A percentile compares a stretch with the other conserved stretches of the same genome.
phyloP scores from a whole-genome alignment of 2,888 invertebrate genomes.

The Nomada ruficornis region DNA sequence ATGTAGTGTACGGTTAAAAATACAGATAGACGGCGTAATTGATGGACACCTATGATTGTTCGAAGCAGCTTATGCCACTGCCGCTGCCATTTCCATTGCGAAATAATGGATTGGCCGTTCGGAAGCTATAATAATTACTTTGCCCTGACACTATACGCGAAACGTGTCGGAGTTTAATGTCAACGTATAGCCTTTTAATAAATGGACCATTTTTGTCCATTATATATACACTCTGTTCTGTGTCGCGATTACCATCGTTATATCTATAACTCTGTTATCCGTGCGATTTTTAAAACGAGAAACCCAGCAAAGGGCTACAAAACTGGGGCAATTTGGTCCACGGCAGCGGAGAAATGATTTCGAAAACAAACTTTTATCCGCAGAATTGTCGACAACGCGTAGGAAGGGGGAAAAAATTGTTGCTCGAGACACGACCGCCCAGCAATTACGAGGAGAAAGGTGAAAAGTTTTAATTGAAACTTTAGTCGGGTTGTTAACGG shows the following conservation, averaged over 20 bases:
- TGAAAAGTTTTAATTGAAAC: slow-evolving; percentile 7
- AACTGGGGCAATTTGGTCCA: slow-evolving; percentile 33
- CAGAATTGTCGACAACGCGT: not conserved
- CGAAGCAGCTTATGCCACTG: not conserved
- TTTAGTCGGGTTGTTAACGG: not conserved
- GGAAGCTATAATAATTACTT: not conserved
- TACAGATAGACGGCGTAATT: not conserved
- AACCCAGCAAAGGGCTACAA: not conserved
- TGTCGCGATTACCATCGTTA: not conserved
- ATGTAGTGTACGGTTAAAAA: not conserved
- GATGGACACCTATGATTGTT: slow-evolving; percentile 1
- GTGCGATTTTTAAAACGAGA: not conserved
- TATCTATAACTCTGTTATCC: not conserved
- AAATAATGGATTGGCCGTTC: slow-evolving; percentile 1
- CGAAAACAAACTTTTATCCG: slow-evolving; percentile 12
- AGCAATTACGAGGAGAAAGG: not conserved
- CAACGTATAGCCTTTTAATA: not conserved
- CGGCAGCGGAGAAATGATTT: not conserved
- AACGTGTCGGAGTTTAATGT: not conserved
- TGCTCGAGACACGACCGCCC: not conserved
- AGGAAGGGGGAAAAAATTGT: not conserved
- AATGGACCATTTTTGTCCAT: slow-evolving; percentile 1
- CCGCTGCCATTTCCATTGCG: not conserved
- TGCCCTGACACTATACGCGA: not conserved
- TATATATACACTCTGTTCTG: not conserved